These are phyloP conservation scores for Ceyx cyanopectus DNA, from an alignment of 2,113 vertebrate species.

Conservation along the genomic window DNA sequence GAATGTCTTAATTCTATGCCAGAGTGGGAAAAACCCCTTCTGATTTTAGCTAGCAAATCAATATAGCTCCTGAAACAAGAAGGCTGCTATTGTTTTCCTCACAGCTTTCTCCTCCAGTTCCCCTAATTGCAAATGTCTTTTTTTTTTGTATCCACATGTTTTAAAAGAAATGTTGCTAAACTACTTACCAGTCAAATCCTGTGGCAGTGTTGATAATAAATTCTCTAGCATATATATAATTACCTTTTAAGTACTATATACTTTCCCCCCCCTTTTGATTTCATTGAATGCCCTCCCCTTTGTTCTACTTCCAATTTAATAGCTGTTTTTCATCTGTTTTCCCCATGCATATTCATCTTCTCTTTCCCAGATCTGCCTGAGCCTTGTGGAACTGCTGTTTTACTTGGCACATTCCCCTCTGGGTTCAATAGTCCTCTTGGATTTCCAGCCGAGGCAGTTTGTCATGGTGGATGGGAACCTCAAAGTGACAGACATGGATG, in stretches of 20 bases:
- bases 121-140: constrained; percentile 13
- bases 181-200: constrained; percentile 58
- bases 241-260: constrained; percentile 52
- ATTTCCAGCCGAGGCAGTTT: constrained; percentile 94
- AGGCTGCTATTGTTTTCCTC: constrained; percentile 56
- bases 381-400: constrained; percentile 86
- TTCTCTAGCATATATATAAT: constrained; percentile 53
- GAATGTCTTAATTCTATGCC: constrained; percentile 22
- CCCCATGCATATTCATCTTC: constrained; percentile 48
- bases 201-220: constrained; percentile 63
- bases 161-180: constrained; percentile 47
- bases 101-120: constrained; percentile 18
- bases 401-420: constrained; percentile 89
- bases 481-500: constrained; percentile 92
- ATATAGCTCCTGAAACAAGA: constrained; percentile 38
- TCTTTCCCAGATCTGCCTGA: constrained; percentile 86
- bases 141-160: background rate
- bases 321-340: constrained; percentile 46
- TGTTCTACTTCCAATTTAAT: constrained; percentile 64
- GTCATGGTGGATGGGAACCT: constrained; percentile 87
- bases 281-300: constrained; percentile 45
- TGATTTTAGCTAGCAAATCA: constrained; percentile 45
- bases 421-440: constrained; percentile 89
- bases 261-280: constrained; percentile 14
- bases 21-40: constrained; percentile 15